Conservation (phyloP, 1,140 invertebrate species). For the Bursaphelenchus mucronatus region DNA sequence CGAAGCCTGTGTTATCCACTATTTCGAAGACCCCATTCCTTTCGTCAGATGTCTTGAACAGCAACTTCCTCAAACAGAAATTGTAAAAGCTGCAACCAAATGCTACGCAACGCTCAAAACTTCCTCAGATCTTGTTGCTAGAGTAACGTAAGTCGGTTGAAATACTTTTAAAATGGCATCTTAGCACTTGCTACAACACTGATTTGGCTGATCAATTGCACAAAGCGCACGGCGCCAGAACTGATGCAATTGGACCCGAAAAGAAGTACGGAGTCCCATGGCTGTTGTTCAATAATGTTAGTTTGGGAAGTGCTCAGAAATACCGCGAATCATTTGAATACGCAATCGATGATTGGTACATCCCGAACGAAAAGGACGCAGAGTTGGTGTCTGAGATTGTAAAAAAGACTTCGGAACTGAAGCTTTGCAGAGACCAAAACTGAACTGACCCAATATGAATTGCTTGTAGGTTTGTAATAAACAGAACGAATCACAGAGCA, state of each 20-base stretch:
- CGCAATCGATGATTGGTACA: too few relatives aligned
- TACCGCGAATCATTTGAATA: too few relatives aligned
- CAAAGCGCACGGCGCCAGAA: conserved; percentile 14
- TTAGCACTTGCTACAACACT: conserved; percentile 27
- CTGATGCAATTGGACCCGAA: conserved; percentile 20
- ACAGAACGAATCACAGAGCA: too few relatives aligned
- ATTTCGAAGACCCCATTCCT: conserved; percentile 23
- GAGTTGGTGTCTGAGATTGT: too few relatives aligned
- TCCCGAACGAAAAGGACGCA: too few relatives aligned
- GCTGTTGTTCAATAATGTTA: conserved; percentile 23
- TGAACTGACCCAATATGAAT: too few relatives aligned
- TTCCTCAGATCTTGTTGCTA: conserved; percentile 8
- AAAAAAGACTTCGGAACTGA: too few relatives aligned
- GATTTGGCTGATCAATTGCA: conserved; percentile 14
- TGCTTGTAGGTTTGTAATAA: too few relatives aligned
- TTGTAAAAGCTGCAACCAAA: conserved; percentile 25
- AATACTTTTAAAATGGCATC: neutral
- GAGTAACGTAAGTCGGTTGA: neutral
- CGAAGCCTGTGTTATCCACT: conserved; percentile 34
- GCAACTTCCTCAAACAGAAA: conserved; percentile 9
- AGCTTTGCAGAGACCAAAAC: too few relatives aligned
- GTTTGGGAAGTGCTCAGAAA: neutral
- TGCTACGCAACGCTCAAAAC: conserved; percentile 22
- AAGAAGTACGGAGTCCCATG: conserved; percentile 13
- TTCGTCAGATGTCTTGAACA: conserved; percentile 32